phyloP scores from a whole-genome alignment of 2,888 invertebrate genomes.

The Cheilosia vernalis region DNA sequence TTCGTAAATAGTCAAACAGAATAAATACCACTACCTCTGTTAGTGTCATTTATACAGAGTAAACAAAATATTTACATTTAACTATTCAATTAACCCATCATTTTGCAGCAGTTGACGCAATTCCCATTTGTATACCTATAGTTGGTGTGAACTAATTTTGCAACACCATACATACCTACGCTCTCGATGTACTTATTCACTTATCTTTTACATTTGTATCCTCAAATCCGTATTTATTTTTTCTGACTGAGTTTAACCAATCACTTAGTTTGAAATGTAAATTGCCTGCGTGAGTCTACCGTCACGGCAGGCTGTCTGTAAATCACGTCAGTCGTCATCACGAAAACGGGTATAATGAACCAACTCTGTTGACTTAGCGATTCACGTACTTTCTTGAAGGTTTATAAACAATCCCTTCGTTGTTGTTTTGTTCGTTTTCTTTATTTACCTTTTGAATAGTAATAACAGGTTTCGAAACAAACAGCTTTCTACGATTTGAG shows the following conservation, averaged over 20 bases:
- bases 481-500: no score
- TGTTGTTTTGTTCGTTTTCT: not conserved
- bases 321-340: not conserved
- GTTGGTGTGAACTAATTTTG: conserved; percentile 4
- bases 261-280: conserved; percentile 10
- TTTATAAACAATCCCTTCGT: not conserved
- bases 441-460: not conserved
- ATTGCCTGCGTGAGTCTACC: not conserved
- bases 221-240: conserved; percentile 3
- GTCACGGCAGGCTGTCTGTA: not conserved
- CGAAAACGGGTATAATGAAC: not conserved
- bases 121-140: not conserved
- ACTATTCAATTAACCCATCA: not conserved
- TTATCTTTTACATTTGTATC: not conserved
- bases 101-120: not conserved
- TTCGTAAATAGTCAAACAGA: not conserved
- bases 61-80: conserved; percentile 1
- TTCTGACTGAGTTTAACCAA: conserved; percentile 17
- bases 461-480: not conserved
- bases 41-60: not conserved
- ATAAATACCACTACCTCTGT: not conserved
- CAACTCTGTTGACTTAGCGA: not conserved
- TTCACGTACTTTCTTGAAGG: not conserved
- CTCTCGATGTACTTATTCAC: not conserved
- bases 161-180: not conserved